phyloP scores from a whole-genome alignment of 2,888 invertebrate species.

The Cyaniris semiargus region DNA sequence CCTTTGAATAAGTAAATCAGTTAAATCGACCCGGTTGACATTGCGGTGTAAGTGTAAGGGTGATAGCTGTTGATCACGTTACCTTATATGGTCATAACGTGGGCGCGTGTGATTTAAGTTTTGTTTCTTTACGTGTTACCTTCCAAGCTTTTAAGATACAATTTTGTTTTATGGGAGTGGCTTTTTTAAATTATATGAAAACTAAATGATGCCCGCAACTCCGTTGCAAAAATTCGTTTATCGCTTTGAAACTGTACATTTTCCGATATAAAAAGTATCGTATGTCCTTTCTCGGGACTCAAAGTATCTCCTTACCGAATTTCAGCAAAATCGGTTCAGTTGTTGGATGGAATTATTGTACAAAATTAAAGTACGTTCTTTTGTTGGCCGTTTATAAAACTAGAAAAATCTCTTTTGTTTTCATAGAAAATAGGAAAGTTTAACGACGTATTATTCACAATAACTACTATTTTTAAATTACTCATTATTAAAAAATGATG shows the following conservation, averaged over 20 bases:
- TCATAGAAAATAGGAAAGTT: no score
- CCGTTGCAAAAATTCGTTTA: neutral
- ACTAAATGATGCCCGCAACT: no score
- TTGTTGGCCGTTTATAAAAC: no score
- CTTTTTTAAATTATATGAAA: neutral
- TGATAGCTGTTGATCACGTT: constrained; percentile 21
- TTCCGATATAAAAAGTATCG: no score
- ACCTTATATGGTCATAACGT: constrained; percentile 9
- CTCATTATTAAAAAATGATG: neutral
- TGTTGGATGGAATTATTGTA: no score
- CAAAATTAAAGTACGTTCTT: no score
- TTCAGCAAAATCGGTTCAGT: no score
- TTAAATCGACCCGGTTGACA: neutral
- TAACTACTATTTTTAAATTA: neutral
- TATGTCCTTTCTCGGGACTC: no score
- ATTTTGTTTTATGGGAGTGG: neutral
- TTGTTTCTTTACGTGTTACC: constrained; percentile 1
- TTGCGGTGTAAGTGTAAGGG: constrained; percentile 5
- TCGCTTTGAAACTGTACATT: no score
- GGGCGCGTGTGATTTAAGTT: neutral
- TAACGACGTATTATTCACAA: neutral
- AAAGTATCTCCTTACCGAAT: no score
- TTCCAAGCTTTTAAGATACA: neutral
- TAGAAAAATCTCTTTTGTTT: no score
- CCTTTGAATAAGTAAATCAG: constrained; percentile 12